A percentile compares a stretch with the other conserved stretches of the same genome.
These are phyloP conservation scores for Tipula vernalis DNA, from an alignment of 2,888 invertebrate species.

Conservation along the genomic window DNA sequence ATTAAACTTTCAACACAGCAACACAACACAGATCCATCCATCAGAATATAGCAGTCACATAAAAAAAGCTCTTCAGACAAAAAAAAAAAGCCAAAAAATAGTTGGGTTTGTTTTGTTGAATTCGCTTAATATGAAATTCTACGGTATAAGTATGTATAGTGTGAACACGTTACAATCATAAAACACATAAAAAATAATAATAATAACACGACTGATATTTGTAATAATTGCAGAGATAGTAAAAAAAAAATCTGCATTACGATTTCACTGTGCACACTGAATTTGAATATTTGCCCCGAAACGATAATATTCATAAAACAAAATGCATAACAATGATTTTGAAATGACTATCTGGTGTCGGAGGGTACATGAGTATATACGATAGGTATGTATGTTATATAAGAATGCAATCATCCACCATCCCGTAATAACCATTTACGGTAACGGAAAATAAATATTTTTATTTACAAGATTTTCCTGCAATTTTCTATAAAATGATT, in stretches of 20 bases:
- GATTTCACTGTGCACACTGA: background rate
- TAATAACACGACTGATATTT: background rate
- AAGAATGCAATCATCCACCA: background rate
- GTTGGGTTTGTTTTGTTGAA: background rate
- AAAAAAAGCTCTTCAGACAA: background rate
- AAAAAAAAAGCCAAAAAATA: background rate
- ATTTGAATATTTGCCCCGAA: background rate
- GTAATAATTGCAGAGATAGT: background rate
- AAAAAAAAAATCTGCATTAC: background rate
- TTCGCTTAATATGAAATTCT: background rate
- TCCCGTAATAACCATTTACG: background rate
- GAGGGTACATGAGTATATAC: background rate
- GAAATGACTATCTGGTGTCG: background rate
- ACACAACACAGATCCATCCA: background rate
- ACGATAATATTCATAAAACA: background rate
- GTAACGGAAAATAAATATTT: background rate
- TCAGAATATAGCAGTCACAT: background rate
- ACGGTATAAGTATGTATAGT: background rate
- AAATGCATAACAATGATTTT: background rate
- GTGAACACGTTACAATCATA: background rate
- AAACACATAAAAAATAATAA: background rate
- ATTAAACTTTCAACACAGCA: background rate
- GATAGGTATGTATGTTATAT: no score
- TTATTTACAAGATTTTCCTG: background rate
- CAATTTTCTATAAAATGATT: background rate